A percentile compares a stretch with the other conserved stretches of the same genome.
These are phyloP conservation scores for Ibidorhyncha struthersii DNA, from an alignment of 2,113 vertebrate species.

Conservation along the genomic window DNA sequence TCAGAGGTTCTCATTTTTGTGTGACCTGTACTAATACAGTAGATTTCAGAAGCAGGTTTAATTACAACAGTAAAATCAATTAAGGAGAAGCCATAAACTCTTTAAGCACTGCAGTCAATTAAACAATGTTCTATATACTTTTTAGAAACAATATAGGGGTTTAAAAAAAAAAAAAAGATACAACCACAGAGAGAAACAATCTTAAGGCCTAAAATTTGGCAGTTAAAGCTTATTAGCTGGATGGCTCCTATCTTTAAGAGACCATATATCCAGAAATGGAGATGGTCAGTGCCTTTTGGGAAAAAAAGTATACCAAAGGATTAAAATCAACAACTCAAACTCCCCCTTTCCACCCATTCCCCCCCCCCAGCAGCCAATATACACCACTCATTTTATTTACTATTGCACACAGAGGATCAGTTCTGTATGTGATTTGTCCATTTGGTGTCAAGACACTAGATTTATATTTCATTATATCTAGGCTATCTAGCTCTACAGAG, in stretches of 20 bases:
- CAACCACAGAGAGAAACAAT: background rate
- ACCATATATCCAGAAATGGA: background rate
- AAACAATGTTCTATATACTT: background rate
- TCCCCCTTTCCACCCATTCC: background rate
- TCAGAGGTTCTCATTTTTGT: background rate
- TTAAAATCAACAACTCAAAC: background rate
- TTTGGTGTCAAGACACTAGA: background rate
- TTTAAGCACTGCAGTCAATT: background rate
- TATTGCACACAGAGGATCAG: background rate
- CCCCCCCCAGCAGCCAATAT: background rate
- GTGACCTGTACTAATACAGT: background rate
- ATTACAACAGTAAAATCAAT: background rate
- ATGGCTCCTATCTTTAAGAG: background rate
- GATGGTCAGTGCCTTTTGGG: background rate
- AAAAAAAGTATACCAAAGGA: background rate
- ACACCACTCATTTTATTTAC: background rate
- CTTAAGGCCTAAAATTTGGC: background rate
- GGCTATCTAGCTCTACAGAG: background rate
- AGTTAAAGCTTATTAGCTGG: background rate
- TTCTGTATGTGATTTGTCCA: background rate
- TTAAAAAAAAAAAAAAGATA: background rate
- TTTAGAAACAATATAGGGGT: rapidly evolving
- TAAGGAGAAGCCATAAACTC: background rate
- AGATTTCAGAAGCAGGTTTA: background rate
- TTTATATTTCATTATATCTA: background rate